Percentiles rank a stretch among this genome's conserved stretches.
phyloP scores from a whole-genome alignment of 2,888 invertebrate genomes.

The Zaprionus obscuricornis region DNA sequence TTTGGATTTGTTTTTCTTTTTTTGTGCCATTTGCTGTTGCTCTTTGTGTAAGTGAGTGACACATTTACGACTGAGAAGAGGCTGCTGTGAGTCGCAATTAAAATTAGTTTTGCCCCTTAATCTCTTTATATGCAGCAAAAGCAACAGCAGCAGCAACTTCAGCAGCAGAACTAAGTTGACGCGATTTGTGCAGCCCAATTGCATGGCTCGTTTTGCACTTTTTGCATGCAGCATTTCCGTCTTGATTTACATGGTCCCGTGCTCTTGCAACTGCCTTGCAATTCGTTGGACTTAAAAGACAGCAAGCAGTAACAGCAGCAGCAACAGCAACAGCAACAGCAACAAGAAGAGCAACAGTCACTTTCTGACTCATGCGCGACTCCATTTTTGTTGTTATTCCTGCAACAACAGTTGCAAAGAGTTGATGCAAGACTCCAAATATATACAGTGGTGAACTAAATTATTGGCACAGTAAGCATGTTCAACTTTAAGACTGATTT shows the following conservation, averaged over 20 bases:
- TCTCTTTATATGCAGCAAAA: slow-evolving; percentile 64
- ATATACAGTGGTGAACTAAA: no score
- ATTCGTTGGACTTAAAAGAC: slow-evolving; percentile 9
- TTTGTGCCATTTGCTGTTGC: no score
- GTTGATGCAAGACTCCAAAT: no score
- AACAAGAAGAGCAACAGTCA: background rate
- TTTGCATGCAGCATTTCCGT: slow-evolving; percentile 76
- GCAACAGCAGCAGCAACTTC: slow-evolving; percentile 6
- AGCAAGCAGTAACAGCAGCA: background rate
- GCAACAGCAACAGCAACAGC: background rate
- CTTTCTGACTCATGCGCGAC: slow-evolving; percentile 40
- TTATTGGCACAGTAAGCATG: no score
- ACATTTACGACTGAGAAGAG: slow-evolving; percentile 66
- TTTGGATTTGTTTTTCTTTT: no score
- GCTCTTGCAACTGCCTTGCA: slow-evolving; percentile 7
- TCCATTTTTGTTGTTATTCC: no score
- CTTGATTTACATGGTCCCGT: slow-evolving; percentile 63
- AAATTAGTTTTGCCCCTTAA: slow-evolving; percentile 76
- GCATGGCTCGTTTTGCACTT: slow-evolving; percentile 74
- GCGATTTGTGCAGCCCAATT: slow-evolving; percentile 70
- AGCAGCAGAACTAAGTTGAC: slow-evolving; percentile 25
- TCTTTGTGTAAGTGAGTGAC: slow-evolving; percentile 62
- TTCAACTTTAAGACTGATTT: no score
- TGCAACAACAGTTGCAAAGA: no score
- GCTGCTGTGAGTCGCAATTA: slow-evolving; percentile 56